Conservation (phyloP, 1,140 invertebrate species). For the Drosophila neocordata region DNA sequence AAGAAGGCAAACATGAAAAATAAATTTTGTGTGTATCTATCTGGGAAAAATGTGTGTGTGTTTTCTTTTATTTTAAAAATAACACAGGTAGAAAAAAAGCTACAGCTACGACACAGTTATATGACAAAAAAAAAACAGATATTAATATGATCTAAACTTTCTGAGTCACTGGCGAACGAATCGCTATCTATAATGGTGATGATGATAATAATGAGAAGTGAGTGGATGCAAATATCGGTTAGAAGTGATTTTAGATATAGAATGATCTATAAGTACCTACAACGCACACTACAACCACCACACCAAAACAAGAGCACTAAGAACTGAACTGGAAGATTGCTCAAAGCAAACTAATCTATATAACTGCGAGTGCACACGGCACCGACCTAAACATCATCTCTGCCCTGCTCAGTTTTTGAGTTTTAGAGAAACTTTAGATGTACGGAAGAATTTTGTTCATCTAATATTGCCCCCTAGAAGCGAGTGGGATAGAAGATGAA, state of each 20-base stretch:
- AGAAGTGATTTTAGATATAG: slow-evolving; percentile 15
- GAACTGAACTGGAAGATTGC: slow-evolving; percentile 82
- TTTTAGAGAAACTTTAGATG: slow-evolving; percentile 76
- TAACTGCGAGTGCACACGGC: slow-evolving; percentile 80
- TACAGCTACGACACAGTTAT: slow-evolving; percentile 60
- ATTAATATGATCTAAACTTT: slow-evolving; percentile 25
- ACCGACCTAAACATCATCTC: slow-evolving; percentile 50
- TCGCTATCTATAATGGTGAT: slow-evolving; percentile 18
- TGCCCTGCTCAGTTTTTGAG: slow-evolving; percentile 52
- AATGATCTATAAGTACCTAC: slow-evolving; percentile 54
- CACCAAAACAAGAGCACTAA: slow-evolving; percentile 63
- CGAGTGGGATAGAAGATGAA: slow-evolving; percentile 71
- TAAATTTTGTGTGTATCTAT: slow-evolving; percentile 62
- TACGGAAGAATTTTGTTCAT: slow-evolving; percentile 49
- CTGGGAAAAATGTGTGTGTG: slow-evolving; percentile 36
- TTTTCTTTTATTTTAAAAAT: slow-evolving; percentile 54
- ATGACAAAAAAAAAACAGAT: slow-evolving; percentile 10
- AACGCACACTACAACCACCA: slow-evolving; percentile 68
- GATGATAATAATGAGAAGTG: background rate
- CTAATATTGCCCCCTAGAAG: slow-evolving; percentile 58
- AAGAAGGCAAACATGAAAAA: slow-evolving; percentile 52
- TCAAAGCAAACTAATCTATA: slow-evolving; percentile 81
- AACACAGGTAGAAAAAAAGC: slow-evolving; percentile 69
- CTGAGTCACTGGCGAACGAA: slow-evolving; percentile 40
- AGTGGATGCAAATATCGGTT: slow-evolving; percentile 49